Conservation (phyloP, 2,113 vertebrate species). For the Sturnus vulgaris region DNA sequence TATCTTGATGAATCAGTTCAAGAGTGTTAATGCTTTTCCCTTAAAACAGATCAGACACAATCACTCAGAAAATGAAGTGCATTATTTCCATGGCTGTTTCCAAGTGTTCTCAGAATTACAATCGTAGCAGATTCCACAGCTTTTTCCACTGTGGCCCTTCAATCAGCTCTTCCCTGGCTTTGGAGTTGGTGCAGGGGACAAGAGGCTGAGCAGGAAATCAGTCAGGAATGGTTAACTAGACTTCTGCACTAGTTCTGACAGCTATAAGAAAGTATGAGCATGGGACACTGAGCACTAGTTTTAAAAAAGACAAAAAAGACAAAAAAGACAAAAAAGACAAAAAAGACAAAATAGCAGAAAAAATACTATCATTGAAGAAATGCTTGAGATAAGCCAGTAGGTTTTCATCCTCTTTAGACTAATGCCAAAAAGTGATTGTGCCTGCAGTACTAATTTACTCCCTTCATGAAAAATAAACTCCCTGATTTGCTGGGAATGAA, state of each 20-base stretch:
- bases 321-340: neutral
- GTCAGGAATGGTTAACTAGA: neutral
- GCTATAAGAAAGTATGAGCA: neutral
- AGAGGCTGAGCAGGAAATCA: neutral
- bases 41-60: neutral
- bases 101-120: neutral
- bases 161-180: neutral
- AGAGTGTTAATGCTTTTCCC: constrained; percentile 1
- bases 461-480: neutral
- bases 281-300: accelerated
- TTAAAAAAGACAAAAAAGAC: too few relatives aligned
- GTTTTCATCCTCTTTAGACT: neutral
- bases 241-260: neutral
- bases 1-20: constrained; percentile 15
- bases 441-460: neutral
- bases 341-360: neutral
- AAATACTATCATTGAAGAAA: neutral
- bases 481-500: neutral
- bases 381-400: neutral
- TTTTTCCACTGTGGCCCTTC: neutral
- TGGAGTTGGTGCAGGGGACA: neutral
- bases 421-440: neutral
- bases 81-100: neutral
- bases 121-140: neutral
- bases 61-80: neutral